Conservation (phyloP, 2,113 vertebrate species). For the Phaethornis superciliosus region DNA sequence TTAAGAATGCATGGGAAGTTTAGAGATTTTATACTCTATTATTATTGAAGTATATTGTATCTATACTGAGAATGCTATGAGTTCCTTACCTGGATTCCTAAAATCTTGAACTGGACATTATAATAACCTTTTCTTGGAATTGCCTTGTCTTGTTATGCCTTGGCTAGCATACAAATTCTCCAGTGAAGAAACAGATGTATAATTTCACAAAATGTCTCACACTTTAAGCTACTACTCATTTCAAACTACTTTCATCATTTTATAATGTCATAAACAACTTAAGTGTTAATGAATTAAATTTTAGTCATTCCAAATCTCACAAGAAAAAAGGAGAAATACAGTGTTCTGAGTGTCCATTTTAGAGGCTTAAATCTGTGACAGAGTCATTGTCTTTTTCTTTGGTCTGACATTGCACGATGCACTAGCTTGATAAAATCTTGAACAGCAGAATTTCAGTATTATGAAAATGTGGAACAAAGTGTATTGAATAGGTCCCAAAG, state of each 20-base stretch:
- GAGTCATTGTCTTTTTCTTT: not conserved
- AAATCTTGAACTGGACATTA: not conserved
- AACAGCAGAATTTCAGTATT: not conserved
- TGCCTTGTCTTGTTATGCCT: not conserved
- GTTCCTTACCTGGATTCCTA: not conserved
- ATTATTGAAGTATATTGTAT: not conserved
- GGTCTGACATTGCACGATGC: not conserved
- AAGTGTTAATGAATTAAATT: constrained; percentile 47
- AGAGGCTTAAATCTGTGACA: not conserved
- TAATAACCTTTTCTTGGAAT: not conserved
- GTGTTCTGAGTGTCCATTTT: not conserved
- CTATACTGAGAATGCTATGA: not conserved
- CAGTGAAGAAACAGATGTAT: constrained; percentile 47
- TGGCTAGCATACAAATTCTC: constrained; percentile 29
- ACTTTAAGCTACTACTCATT: constrained; percentile 33
- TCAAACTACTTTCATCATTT: constrained; percentile 31
- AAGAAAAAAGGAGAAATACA: not conserved
- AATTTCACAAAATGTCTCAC: constrained; percentile 58
- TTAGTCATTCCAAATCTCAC: not conserved
- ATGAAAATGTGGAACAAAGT: not conserved
- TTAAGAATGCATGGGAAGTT: not conserved
- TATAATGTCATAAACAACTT: constrained; percentile 50
- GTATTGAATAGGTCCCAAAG: not conserved
- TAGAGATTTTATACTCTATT: not conserved
- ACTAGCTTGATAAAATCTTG: not conserved